Evolutionary conservation across 2,888 invertebrate species (phyloP).

Genomic region (Argyra leucocephala): DNA sequence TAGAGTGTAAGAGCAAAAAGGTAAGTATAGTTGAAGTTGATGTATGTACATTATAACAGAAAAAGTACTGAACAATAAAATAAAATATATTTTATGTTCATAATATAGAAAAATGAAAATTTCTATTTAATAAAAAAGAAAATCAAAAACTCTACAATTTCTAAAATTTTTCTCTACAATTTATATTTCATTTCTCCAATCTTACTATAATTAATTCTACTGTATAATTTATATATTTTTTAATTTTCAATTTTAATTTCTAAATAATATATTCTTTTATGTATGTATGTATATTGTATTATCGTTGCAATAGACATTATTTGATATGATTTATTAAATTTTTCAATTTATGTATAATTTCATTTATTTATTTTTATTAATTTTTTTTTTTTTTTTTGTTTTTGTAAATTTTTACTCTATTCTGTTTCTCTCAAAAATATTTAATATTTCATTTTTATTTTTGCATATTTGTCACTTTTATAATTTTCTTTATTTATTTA

Average conservation of each 20-base stretch:
- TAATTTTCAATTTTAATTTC: slow-evolving; percentile 23
- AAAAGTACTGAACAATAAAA: too few species aligned
- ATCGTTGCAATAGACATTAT: slow-evolving; percentile 29
- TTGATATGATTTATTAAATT: slow-evolving; percentile 29
- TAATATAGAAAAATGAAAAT: too few species aligned
- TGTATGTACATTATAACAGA: too few species aligned
- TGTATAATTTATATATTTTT: slow-evolving; percentile 22
- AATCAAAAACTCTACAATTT: too few species aligned
- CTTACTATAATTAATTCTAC: slow-evolving; percentile 16
- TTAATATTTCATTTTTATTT: slow-evolving; percentile 14
- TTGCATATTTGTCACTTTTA: slow-evolving; percentile 2
- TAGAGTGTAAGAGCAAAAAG: too few species aligned
- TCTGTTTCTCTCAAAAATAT: slow-evolving; percentile 15
- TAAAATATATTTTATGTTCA: too few species aligned
- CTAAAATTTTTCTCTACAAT: too few species aligned
- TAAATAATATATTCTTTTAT: slow-evolving; percentile 17
- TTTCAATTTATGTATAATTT: too few species aligned
- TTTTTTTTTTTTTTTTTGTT: slow-evolving; percentile 21
- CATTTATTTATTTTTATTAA: slow-evolving; percentile 21
- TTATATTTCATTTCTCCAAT: slow-evolving; percentile 19
- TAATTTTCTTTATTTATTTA: slow-evolving; percentile 9
- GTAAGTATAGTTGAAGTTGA: too few species aligned
- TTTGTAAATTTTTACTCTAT: neutral
- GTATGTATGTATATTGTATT: slow-evolving; percentile 17
- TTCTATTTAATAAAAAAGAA: too few species aligned